Conservation (phyloP, 92 coral and sea anemone species). For the Zoanthus sociatus region DNA sequence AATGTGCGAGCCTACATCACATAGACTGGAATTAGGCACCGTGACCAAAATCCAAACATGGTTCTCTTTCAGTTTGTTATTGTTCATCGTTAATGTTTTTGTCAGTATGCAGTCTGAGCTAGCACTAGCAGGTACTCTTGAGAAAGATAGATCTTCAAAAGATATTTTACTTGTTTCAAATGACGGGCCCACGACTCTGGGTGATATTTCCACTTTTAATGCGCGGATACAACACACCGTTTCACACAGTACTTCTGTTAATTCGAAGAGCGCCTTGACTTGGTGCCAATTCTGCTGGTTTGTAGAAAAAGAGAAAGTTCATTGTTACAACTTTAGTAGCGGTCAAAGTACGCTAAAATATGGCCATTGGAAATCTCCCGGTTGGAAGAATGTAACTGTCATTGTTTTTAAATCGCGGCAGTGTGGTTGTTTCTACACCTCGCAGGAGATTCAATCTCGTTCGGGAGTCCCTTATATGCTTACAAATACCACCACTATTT, state of each 20-base stretch:
- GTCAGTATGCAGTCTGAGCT: conserved; percentile 3
- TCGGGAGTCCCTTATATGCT: neutral
- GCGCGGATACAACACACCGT: conserved; percentile 2
- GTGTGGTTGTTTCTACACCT: neutral
- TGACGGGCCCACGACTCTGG: conserved; percentile 23
- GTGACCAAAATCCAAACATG: conserved; percentile 21
- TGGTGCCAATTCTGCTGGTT: neutral
- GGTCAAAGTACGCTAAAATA: neutral
- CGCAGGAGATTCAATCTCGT: neutral
- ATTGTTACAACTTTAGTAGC: neutral
- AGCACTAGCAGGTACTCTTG: neutral
- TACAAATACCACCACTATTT: neutral
- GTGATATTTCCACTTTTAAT: neutral
- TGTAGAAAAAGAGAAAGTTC: neutral
- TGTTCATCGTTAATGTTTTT: conserved; percentile 25
- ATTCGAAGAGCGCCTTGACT: no score
- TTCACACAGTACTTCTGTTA: neutral
- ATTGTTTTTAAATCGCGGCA: neutral
- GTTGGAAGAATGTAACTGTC: neutral
- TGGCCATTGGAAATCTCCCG: neutral
- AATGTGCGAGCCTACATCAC: no score
- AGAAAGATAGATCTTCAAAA: neutral
- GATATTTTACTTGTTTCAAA: conserved; percentile 12
- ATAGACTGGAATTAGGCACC: neutral
- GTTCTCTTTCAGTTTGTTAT: conserved; percentile 31